phyloP scores from a whole-genome alignment of 1,140 invertebrate genomes.

The Polyergus mexicanus region DNA sequence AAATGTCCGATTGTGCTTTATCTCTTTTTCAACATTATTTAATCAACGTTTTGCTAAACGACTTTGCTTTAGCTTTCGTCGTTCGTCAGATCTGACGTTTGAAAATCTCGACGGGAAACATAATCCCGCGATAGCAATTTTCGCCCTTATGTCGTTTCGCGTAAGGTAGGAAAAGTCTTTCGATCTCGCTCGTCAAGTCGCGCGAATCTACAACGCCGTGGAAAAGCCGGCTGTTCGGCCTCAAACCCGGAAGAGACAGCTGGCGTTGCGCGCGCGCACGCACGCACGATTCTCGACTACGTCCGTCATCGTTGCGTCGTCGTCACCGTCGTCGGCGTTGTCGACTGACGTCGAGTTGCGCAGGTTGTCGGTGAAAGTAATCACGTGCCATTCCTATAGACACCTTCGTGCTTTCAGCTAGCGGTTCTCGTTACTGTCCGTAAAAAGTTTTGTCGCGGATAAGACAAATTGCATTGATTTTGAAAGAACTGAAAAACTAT shows the following conservation, averaged over 20 bases:
- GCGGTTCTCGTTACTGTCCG: slow-evolving; percentile 24
- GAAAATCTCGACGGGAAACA: neutral
- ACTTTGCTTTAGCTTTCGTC: neutral
- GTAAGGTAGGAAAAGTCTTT: slow-evolving; percentile 19
- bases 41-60: slow-evolving; percentile 1
- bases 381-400: slow-evolving; percentile 60
- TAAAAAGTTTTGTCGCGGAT: neutral
- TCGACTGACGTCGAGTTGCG: slow-evolving; percentile 23
- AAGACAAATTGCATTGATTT: neutral
- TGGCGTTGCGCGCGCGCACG: slow-evolving; percentile 34
- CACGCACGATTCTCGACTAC: slow-evolving; percentile 29
- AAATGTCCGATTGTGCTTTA: neutral
- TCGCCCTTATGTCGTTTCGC: slow-evolving; percentile 16
- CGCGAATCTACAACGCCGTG: slow-evolving; percentile 27
- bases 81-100: neutral
- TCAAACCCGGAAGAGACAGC: slow-evolving; percentile 59
- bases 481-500: too few species aligned
- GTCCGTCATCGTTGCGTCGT: slow-evolving; percentile 58
- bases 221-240: slow-evolving; percentile 44
- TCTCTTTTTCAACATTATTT: slow-evolving; percentile 5
- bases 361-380: slow-evolving; percentile 57
- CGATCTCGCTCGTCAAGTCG: slow-evolving; percentile 46
- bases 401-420: slow-evolving; percentile 53
- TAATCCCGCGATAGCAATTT: slow-evolving; percentile 47
- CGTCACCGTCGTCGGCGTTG: slow-evolving; percentile 45